Evolutionary conservation across 2,888 invertebrate species (phyloP), one percentile per base, ranked within the genome.

Genomic region (Biston betularia): DNA sequence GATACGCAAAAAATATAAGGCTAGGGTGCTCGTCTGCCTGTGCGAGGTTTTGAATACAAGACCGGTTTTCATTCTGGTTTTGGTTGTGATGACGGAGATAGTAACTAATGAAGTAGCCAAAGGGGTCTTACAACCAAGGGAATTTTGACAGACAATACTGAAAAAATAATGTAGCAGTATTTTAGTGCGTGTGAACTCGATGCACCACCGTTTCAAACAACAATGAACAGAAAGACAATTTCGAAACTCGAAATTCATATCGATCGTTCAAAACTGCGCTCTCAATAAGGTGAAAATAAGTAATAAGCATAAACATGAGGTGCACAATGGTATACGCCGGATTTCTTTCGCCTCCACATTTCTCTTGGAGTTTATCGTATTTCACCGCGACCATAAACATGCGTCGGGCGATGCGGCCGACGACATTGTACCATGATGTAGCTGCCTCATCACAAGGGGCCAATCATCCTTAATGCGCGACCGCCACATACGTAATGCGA

Each of bases 401-500:
- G 82, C 84, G 86, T 78, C 80, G 83, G 81, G 85, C 85, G 82
- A 86, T 87, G 89, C 85, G 87, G 85, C 87, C 86, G 87, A 88
- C 86, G 92, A 93, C 92, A 92, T 90, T 91, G 92, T 92, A 84
- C 84, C 88, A 91, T 91, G 93, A 92, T 92, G 92, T 90, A 89
- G 89, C 89, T 83, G 89, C 86, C 89, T 93, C 93, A 92, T 93
- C 93, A 93, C 92, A 92, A 92, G 91, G 87, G 89, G 90, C 89
- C 93, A 93, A 93, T 93, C 93, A 92, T 92, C 89, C 90, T 92
- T 93, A 93, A 92, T 92, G 90, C 88, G 89, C 91, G 87, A 89
- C 89, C 90, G 89, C 89, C 92, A 92, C 93, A 92, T 92, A 92
- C 92, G 93, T 93, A 92, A 93, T 91, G 89, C 92, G 92, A 92